Evolutionary conservation across 2,888 invertebrate species (phyloP), one percentile per base, ranked within the genome.

Genomic region (Drepanosiphum platanoidis): DNA sequence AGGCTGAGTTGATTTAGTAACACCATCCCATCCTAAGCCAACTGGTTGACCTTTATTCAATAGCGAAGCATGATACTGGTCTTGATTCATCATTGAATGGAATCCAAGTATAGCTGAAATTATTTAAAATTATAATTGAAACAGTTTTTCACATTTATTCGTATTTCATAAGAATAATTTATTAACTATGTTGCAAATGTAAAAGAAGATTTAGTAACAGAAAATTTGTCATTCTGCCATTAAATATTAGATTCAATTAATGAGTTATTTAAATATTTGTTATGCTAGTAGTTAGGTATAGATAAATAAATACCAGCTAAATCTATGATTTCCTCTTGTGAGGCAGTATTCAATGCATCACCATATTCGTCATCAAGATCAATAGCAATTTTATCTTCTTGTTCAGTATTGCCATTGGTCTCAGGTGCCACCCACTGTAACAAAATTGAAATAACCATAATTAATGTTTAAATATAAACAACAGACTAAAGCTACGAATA

Each of bases 1-100:
- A 87, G 94, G 95, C 91, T 95, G 94, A 88, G 97, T 94, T 86
- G 97, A 95, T 92, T 97, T 97, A 82, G 98, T 98, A 89, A 97
- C 94, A 89, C 97, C 97, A 89, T 96, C 96, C 96, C 96, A 97
- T 88, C 96, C 97, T 88, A 96, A 91, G 72, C 96, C 96, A 87
- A 96, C 93, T 0, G 96, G 96, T 89, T 96, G 96, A 39, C 95
- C 96, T 91, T 97, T 97, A 91, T 97, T 97, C 87, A 96, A 91
- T 87, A 97, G 92, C 66, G 99, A 98, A 87, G 98, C 97, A 91
- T 99, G 98, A 91, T 98, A 99, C 91, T 99, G 99, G 90, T 98
- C 98, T 92, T 99, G 99, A 90, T 98, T 99, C 95, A 99, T 96
- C 97, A 99, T 98, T 87, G 98, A 98, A 92, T 99, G 99, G 93